Percentiles rank a stretch among this genome's conserved stretches.
These are phyloP conservation scores for Diadema setosum DNA, from an alignment of 35 echinoderm and acorn worm species.

Conservation along the genomic window DNA sequence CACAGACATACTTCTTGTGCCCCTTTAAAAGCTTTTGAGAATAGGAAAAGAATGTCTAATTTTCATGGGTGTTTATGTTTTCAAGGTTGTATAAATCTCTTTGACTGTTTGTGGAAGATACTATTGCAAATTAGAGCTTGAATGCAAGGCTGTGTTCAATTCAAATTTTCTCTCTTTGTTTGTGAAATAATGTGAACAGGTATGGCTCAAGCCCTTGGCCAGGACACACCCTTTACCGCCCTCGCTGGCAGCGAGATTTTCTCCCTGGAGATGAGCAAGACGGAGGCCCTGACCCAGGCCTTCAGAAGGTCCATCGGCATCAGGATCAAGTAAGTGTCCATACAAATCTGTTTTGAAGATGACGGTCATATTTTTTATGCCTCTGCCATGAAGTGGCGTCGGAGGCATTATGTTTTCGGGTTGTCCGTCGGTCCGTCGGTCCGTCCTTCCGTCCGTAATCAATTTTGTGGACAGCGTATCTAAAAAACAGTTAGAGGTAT, in stretches of 20 bases:
- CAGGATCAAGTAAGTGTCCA: slow-evolving; percentile 90
- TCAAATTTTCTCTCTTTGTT: background rate
- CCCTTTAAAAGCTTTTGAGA: too few relatives aligned
- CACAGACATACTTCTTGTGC: too few relatives aligned
- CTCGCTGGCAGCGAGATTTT: slow-evolving; percentile 98
- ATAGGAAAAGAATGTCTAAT: background rate
- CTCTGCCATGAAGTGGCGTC: too few relatives aligned
- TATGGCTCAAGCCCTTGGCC: slow-evolving; percentile 96
- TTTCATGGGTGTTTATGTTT: background rate
- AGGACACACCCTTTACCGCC: slow-evolving; percentile 96
- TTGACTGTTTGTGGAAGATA: background rate
- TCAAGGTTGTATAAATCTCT: background rate
- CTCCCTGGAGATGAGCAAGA: slow-evolving; percentile 96
- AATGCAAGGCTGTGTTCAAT: too few relatives aligned
- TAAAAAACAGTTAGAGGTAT: too few relatives aligned
- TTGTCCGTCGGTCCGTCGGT: too few relatives aligned
- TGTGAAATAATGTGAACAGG: too few relatives aligned
- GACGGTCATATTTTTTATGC: background rate
- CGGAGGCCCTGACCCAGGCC: slow-evolving; percentile 86
- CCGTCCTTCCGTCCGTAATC: too few relatives aligned
- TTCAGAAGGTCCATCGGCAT: slow-evolving; percentile 95
- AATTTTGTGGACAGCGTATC: too few relatives aligned
- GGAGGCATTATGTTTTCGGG: too few relatives aligned
- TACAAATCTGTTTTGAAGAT: background rate
- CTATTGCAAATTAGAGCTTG: too few relatives aligned